phyloP scores from a whole-genome alignment of 2,113 vertebrate genomes.

The Calidris pugnax region DNA sequence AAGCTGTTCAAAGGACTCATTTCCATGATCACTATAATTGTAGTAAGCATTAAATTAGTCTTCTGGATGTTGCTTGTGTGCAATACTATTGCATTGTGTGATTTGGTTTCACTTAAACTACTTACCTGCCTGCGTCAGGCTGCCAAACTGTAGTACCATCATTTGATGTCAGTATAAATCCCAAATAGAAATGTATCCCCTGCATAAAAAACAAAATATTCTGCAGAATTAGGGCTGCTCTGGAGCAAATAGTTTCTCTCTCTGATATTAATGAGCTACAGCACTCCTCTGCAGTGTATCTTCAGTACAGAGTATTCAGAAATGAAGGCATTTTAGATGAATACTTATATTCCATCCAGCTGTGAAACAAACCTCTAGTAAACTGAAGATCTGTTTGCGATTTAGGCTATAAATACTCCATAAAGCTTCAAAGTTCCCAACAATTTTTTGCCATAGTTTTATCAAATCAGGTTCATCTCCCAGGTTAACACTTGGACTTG shows the following conservation, averaged over 20 bases:
- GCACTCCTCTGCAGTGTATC: neutral
- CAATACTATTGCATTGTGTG: neutral
- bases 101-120: neutral
- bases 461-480: neutral
- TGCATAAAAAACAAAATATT: neutral
- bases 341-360: neutral
- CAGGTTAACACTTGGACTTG: neutral
- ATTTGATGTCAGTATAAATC: neutral
- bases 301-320: neutral
- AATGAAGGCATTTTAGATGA: neutral
- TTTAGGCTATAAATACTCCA: neutral
- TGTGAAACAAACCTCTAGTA: neutral
- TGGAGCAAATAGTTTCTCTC: neutral
- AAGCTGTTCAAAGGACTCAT: neutral
- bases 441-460: neutral
- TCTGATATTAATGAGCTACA: neutral
- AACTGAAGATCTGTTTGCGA: neutral
- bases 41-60: neutral
- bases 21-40: accelerated
- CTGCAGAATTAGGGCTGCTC: neutral
- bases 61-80: neutral
- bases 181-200: neutral
- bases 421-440: neutral
- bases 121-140: neutral
- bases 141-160: neutral